A percentile compares a stretch with the other conserved stretches of the same genome.
These are phyloP conservation scores for Acronicta aceris DNA, from an alignment of 2,888 invertebrate species.

Conservation along the genomic window DNA sequence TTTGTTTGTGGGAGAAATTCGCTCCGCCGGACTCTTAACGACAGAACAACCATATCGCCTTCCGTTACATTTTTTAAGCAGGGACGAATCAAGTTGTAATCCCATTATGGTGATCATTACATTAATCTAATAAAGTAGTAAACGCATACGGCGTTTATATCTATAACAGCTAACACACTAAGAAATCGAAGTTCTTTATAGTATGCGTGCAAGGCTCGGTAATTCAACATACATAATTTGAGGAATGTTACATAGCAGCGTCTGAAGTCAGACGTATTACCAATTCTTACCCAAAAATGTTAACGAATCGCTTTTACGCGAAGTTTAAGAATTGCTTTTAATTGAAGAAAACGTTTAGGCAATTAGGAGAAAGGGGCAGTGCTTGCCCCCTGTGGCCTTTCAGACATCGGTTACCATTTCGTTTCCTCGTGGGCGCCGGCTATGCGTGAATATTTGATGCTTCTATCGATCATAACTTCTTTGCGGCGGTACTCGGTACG, in stretches of 20 bases:
- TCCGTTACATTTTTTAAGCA: neutral
- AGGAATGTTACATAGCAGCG: conserved; percentile 34
- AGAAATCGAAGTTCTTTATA: neutral
- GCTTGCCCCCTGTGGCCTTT: conserved; percentile 81
- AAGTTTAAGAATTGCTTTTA: conserved; percentile 56
- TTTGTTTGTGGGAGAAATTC: too few relatives aligned
- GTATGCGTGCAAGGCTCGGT: conserved; percentile 28
- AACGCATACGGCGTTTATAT: too few relatives aligned
- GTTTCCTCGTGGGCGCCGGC: conserved; percentile 77
- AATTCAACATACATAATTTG: conserved; percentile 33
- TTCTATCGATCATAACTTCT: conserved; percentile 87
- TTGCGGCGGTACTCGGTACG: conserved; percentile 67
- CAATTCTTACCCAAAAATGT: conserved; percentile 44
- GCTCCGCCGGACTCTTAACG: too few relatives aligned
- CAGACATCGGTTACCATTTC: conserved; percentile 82
- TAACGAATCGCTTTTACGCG: conserved; percentile 19
- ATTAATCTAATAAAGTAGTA: neutral
- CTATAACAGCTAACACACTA: too few relatives aligned
- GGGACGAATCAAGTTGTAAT: neutral
- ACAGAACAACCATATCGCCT: neutral
- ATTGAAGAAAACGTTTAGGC: conserved; percentile 68
- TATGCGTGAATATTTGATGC: conserved; percentile 85
- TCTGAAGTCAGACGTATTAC: conserved; percentile 35
- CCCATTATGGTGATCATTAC: too few relatives aligned
- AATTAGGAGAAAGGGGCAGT: conserved; percentile 73